These are phyloP conservation scores for Denticeps clupeoides DNA, from an alignment of 2,797 vertebrate genomes.

Conservation along the genomic window DNA sequence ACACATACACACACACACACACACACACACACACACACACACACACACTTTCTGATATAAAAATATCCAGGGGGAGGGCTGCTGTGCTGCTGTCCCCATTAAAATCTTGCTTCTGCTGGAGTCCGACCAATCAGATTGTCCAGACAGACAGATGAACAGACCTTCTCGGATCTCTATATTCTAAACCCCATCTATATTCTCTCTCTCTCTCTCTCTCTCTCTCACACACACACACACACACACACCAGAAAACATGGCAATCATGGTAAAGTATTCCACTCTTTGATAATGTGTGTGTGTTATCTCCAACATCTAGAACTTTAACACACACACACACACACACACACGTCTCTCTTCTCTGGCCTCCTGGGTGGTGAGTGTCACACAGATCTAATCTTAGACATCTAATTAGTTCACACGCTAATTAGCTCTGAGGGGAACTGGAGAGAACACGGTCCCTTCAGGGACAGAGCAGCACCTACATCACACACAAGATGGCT, in stretches of 20 bases:
- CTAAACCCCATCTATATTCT: background rate
- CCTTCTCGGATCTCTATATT: too few species aligned
- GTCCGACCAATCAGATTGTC: too few species aligned
- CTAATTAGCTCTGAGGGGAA: constrained; percentile 63
- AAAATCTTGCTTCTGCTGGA: too few species aligned
- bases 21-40: background rate
- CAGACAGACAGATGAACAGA: too few species aligned
- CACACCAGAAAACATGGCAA: constrained; percentile 33
- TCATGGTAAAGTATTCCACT: constrained; percentile 38
- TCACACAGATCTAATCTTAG: constrained; percentile 55
- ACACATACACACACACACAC: constrained; percentile 3
- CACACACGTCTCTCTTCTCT: background rate
- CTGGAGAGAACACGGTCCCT: constrained; percentile 14
- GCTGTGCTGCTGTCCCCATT: too few species aligned
- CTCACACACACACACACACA: constrained; percentile 9
- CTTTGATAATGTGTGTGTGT: too few species aligned
- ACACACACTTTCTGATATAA: background rate
- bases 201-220: background rate
- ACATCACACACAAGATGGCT: constrained; percentile 1
- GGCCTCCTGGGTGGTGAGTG: background rate
- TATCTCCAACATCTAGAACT: too few species aligned
- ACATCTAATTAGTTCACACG: constrained; percentile 60
- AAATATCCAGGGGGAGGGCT: constrained; percentile 5
- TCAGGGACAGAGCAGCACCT: background rate
- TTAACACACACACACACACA: background rate